Evolutionary conservation across 2,888 invertebrate genomes (phyloP).

Genomic region (Antheraea yamamai): DNA sequence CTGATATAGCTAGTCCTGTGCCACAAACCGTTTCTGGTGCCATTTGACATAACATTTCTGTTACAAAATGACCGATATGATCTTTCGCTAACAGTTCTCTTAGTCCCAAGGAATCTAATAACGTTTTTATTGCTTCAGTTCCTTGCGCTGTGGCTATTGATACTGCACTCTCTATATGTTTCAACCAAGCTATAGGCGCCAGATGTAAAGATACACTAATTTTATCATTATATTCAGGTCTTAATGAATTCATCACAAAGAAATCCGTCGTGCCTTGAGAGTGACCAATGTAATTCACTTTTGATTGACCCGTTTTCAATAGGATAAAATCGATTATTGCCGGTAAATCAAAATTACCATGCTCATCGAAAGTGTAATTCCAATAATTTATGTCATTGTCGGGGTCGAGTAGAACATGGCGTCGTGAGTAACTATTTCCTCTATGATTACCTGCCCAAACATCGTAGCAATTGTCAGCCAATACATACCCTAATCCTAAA

Average conservation of each 20-base stretch:
- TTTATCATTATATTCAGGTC: slow-evolving; percentile 83
- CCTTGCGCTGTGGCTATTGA: slow-evolving; percentile 40
- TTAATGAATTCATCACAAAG: slow-evolving; percentile 77
- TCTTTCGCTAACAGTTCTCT: slow-evolving; percentile 84
- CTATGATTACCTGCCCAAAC: slow-evolving; percentile 73
- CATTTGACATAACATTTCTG: slow-evolving; percentile 58
- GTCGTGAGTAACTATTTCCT: slow-evolving; percentile 84
- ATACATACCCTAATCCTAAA: slow-evolving; percentile 51
- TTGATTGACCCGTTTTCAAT: slow-evolving; percentile 68
- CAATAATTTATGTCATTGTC: slow-evolving; percentile 69
- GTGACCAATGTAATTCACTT: slow-evolving; percentile 86
- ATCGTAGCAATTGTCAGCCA: slow-evolving; percentile 81
- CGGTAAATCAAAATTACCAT: slow-evolving; percentile 86
- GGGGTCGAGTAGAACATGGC: slow-evolving; percentile 74
- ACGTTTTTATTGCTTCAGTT: slow-evolving; percentile 40
- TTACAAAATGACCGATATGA: slow-evolving; percentile 63
- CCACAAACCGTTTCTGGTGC: slow-evolving; percentile 79
- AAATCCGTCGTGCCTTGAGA: slow-evolving; percentile 85
- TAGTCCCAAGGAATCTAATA: slow-evolving; percentile 69
- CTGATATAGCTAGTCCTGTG: slow-evolving; percentile 76
- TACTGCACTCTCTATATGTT: slow-evolving; percentile 63
- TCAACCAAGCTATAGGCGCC: slow-evolving; percentile 76
- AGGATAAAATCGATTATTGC: slow-evolving; percentile 77
- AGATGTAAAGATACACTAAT: slow-evolving; percentile 74
- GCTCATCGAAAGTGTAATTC: slow-evolving; percentile 86